Conservation (phyloP, 1,140 invertebrate genomes). For the Harpegnathos saltator region DNA sequence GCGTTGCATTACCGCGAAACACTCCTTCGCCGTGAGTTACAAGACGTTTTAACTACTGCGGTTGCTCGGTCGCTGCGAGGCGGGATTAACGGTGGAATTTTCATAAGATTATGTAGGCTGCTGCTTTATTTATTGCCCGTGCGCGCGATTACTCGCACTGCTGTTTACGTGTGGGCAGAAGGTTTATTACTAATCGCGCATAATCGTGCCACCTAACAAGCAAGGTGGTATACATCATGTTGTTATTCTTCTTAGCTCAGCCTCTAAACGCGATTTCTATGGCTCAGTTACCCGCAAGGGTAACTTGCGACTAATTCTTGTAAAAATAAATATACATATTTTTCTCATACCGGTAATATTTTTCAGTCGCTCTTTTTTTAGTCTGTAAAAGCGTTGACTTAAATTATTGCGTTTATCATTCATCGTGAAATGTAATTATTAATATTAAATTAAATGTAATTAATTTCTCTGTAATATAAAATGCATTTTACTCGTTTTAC, state of each 20-base stretch:
- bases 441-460: constrained; percentile 7
- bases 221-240: neutral
- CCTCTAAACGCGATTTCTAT: neutral
- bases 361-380: neutral
- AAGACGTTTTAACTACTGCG: constrained; percentile 48
- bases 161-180: constrained; percentile 13
- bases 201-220: neutral
- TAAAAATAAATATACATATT: neutral
- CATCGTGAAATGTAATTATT: neutral
- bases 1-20: constrained; percentile 37
- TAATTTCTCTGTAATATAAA: too few relatives aligned
- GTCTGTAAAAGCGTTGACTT: neutral
- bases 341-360: neutral
- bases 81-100: constrained; percentile 46
- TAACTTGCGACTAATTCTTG: constrained; percentile 2
- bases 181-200: neutral
- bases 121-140: constrained; percentile 24
- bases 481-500: too few relatives aligned
- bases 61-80: constrained; percentile 2
- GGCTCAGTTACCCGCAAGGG: neutral
- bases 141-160: constrained; percentile 6
- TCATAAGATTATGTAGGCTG: constrained; percentile 41
- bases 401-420: neutral
- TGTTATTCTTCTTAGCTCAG: neutral
- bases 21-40: constrained; percentile 39